These are phyloP conservation scores for Otus sunia DNA, from an alignment of 2,113 vertebrate species.

Conservation along the genomic window DNA sequence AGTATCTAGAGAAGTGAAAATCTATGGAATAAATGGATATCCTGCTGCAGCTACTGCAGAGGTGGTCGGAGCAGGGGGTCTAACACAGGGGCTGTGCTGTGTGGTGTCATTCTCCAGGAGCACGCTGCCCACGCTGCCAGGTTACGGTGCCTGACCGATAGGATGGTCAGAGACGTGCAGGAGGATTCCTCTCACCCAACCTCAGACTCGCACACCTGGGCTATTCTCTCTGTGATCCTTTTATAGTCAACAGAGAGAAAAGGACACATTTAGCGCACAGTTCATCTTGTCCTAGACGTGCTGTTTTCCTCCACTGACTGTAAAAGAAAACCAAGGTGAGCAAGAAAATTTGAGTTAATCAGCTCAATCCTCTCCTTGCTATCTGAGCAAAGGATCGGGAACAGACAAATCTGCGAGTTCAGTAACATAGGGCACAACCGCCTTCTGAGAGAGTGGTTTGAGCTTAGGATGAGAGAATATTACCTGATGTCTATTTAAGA, in stretches of 20 bases:
- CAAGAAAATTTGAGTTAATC: background rate
- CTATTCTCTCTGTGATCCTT: background rate
- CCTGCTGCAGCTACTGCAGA: background rate
- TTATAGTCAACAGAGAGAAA: background rate
- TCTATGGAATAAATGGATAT: background rate
- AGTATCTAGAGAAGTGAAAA: background rate
- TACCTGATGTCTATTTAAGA: background rate
- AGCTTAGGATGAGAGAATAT: background rate
- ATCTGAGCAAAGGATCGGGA: background rate
- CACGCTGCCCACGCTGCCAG: background rate
- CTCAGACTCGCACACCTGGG: background rate
- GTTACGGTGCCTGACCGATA: background rate
- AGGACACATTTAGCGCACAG: background rate
- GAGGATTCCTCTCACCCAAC: background rate
- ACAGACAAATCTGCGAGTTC: background rate
- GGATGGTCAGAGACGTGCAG: background rate
- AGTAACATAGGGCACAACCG: background rate
- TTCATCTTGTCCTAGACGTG: background rate
- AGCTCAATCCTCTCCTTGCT: background rate
- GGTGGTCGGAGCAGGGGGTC: accelerated
- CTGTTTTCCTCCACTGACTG: background rate
- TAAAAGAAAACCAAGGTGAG: background rate
- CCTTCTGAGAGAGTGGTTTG: background rate
- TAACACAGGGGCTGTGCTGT: background rate
- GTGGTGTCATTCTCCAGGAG: background rate